Conservation (phyloP, 2,888 invertebrate genomes). For the Melanophora roralis region DNA sequence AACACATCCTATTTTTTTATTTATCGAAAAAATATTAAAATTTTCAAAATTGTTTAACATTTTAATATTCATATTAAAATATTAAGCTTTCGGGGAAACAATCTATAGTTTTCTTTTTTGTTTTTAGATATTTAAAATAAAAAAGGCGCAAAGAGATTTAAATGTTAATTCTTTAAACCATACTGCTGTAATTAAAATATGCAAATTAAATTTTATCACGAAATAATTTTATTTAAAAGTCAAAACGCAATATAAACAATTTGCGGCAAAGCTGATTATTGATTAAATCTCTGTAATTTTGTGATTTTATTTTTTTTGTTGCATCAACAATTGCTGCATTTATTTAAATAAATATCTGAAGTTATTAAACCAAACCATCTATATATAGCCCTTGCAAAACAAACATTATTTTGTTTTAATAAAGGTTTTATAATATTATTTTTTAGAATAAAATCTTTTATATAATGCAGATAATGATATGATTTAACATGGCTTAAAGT, state of each 20-base stretch:
- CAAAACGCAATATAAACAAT: neutral
- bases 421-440: constrained; percentile 9
- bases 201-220: too few species aligned
- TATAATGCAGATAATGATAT: constrained; percentile 37
- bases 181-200: too few species aligned
- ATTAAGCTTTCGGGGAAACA: too few species aligned
- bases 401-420: constrained; percentile 44
- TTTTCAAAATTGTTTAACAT: too few species aligned
- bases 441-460: neutral
- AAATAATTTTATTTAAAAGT: neutral
- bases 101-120: too few species aligned
- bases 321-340: constrained; percentile 19
- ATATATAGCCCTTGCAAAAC: too few species aligned
- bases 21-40: too few species aligned
- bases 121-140: too few species aligned
- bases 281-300: neutral
- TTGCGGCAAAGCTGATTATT: constrained; percentile 20
- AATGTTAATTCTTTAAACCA: too few species aligned
- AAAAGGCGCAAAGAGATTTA: too few species aligned
- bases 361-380: constrained; percentile 48
- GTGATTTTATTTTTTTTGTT: neutral
- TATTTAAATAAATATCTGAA: constrained; percentile 36
- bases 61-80: too few species aligned
- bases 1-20: too few species aligned
- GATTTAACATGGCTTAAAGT: constrained; percentile 54